These are phyloP conservation scores for Macrophya alboannulata DNA, from an alignment of 2,888 invertebrate genomes.

Conservation along the genomic window DNA sequence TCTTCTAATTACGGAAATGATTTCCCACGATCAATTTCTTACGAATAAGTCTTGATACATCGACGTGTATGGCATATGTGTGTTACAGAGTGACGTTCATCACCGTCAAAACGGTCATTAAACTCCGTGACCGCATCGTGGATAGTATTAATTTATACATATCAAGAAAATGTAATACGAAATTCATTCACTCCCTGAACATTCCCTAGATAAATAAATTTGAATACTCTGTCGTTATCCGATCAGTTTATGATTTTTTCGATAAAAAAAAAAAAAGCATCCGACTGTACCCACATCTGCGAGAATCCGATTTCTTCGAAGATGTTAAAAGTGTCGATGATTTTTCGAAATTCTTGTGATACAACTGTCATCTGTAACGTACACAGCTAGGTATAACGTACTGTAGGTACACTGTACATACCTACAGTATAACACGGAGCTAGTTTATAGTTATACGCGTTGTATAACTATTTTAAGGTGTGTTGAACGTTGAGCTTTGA, in stretches of 20 bases:
- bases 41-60: background rate
- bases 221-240: no score
- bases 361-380: no score
- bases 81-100: slow-evolving; percentile 36
- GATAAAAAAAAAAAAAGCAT: no score
- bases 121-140: slow-evolving; percentile 21
- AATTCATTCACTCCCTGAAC: background rate
- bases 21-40: background rate
- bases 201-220: background rate
- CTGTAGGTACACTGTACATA: no score
- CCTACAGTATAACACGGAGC: background rate
- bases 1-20: background rate
- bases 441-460: background rate
- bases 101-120: slow-evolving; percentile 8
- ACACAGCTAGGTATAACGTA: no score
- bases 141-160: background rate
- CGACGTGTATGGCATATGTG: background rate
- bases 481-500: slow-evolving; percentile 63
- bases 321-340: background rate
- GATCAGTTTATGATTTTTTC: no score
- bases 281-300: no score
- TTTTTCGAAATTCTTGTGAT: background rate
- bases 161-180: background rate
- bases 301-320: background rate
- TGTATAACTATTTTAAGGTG: background rate